phyloP scores from a whole-genome alignment of 53 echinoderm and acorn worm genomes.

The Luidia sarsii region DNA sequence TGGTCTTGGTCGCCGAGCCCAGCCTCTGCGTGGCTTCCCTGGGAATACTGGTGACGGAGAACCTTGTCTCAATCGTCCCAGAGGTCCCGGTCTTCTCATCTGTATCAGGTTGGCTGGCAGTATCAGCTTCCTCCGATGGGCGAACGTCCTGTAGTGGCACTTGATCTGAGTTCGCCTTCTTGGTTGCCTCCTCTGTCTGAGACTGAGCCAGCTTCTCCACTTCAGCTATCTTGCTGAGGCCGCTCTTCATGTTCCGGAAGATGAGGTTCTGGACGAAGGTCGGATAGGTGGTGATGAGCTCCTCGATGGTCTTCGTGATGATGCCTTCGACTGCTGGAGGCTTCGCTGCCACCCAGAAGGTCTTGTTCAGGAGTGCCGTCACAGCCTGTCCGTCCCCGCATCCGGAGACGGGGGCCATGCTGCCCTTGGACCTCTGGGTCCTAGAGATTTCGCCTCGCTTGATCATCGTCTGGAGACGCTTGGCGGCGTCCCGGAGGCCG shows the following conservation, averaged over 20 bases:
- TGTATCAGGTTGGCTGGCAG: background rate
- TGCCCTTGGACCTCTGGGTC: background rate
- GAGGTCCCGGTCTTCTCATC: background rate
- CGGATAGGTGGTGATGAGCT: conserved; percentile 19
- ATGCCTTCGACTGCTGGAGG: conserved; percentile 33
- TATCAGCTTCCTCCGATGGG: background rate
- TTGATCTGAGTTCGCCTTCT: background rate
- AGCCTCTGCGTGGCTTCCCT: background rate
- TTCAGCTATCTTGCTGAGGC: conserved; percentile 16
- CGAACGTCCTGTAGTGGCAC: too few species aligned
- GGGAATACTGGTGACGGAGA: background rate
- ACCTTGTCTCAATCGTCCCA: background rate
- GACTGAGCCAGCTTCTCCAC: background rate
- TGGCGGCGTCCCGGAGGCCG: conserved; percentile 11
- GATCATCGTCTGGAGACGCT: conserved; percentile 36
- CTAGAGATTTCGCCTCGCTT: conserved; percentile 23
- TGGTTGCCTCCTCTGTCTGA: too few species aligned
- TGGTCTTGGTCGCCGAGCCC: conserved; percentile 5
- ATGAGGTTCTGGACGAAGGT: conserved; percentile 35
- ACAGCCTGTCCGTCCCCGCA: conserved; percentile 8
- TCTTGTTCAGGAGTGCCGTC: background rate
- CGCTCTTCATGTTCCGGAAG: conserved; percentile 38
- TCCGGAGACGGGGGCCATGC: conserved; percentile 9
- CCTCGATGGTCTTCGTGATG: conserved; percentile 21
- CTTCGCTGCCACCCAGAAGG: conserved; percentile 12